A percentile compares a stretch with the other conserved stretches of the same genome.
Evolutionary conservation across 2,888 invertebrate genomes (phyloP).

Genomic region (Drosophila picticornis): DNA sequence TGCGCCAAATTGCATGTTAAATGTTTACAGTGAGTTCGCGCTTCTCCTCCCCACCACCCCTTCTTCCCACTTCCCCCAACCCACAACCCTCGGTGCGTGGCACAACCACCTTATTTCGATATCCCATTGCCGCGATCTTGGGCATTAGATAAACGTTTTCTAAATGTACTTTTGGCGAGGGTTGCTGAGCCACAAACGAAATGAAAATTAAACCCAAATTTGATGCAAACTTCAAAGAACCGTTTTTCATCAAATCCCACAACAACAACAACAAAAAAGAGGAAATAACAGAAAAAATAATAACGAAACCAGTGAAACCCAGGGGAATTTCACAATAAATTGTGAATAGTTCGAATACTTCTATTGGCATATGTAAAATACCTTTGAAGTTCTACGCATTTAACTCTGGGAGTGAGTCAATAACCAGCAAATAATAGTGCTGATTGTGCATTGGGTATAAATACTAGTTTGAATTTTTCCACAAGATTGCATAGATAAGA

Average conservation of each 20-base stretch:
- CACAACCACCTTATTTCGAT: conserved; percentile 11
- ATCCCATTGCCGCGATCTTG: conserved; percentile 53
- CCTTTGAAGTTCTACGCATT: conserved; percentile 27
- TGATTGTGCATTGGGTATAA: neutral
- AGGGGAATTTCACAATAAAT: conserved; percentile 44
- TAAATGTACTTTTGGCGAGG: conserved; percentile 46
- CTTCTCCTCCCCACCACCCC: neutral
- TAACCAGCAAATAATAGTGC: neutral
- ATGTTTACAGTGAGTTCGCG: conserved; percentile 43
- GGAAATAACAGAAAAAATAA: conserved; percentile 8
- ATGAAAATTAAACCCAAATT: conserved; percentile 65
- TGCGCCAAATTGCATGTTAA: conserved; percentile 79
- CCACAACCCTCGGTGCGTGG: neutral
- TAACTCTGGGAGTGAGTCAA: neutral
- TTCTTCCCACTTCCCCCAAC: neutral
- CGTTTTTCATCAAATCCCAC: conserved; percentile 34
- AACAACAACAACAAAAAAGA: conserved; percentile 21
- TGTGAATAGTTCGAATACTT: conserved; percentile 43
- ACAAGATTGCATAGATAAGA: neutral
- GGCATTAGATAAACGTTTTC: conserved; percentile 70
- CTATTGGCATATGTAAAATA: conserved; percentile 28
- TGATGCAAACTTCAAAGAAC: conserved; percentile 67
- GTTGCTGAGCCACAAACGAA: conserved; percentile 57
- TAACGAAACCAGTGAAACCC: conserved; percentile 38
- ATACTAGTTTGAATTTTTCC: neutral